Percentiles rank a stretch among this genome's conserved stretches.
Conservation (phyloP, 2,888 invertebrate species). For the Adineta ricciae region DNA sequence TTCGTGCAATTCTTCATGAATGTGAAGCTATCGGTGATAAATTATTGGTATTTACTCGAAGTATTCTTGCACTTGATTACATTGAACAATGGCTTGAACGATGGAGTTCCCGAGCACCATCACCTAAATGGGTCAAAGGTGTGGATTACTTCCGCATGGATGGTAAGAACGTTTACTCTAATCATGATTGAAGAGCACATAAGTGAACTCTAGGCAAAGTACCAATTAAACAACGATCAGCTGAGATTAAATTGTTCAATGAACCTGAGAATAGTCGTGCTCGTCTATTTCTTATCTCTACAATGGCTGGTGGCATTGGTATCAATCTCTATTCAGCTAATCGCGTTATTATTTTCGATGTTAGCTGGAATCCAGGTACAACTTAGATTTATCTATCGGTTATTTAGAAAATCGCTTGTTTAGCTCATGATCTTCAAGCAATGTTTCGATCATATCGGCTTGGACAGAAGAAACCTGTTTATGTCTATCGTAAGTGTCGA, state of each 20-base stretch:
- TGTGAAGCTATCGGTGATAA: constrained; percentile 92
- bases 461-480: constrained; percentile 92
- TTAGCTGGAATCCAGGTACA: constrained; percentile 81
- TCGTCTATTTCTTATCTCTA: constrained; percentile 83
- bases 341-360: constrained; percentile 92
- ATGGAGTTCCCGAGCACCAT: constrained; percentile 40
- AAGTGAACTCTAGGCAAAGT: constrained; percentile 62
- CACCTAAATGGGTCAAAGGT: constrained; percentile 49
- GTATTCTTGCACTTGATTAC: constrained; percentile 76
- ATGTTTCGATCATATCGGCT: constrained; percentile 94
- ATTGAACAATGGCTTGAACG: constrained; percentile 44
- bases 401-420: too few relatives aligned
- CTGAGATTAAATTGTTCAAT: constrained; percentile 80
- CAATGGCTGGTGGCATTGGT: constrained; percentile 87
- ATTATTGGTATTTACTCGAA: constrained; percentile 88
- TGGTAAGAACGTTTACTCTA: constrained; percentile 53
- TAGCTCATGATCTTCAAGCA: constrained; percentile 83
- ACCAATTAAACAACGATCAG: constrained; percentile 69
- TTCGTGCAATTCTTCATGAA: constrained; percentile 76
- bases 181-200: too few relatives aligned
- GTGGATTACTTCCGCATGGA: constrained; percentile 60
- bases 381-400: too few relatives aligned
- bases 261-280: constrained; percentile 48
- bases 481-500: constrained; percentile 65
- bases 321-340: constrained; percentile 94